Conservation (phyloP, 2,113 vertebrate genomes). For the Upupa epops region DNA sequence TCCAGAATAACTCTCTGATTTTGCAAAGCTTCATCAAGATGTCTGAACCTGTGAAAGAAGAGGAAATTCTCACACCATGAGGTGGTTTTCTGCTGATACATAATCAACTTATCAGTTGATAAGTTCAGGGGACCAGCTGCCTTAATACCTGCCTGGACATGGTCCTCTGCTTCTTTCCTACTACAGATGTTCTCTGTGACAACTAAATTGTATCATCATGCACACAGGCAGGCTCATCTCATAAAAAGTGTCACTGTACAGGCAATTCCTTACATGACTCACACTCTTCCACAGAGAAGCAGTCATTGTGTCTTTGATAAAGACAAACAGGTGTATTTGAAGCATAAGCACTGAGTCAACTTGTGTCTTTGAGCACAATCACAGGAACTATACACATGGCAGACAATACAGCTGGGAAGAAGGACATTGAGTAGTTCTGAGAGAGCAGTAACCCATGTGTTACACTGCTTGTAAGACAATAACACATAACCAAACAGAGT, state of each 20-base stretch:
- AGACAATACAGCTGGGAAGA: background rate
- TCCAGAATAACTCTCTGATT: slow-evolving; percentile 80
- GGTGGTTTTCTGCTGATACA: background rate
- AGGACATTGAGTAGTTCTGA: background rate
- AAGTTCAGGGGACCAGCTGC: background rate
- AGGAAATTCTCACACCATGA: background rate
- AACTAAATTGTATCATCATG: background rate
- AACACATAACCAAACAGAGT: fast-evolving
- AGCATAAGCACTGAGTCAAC: background rate
- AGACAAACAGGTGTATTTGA: background rate
- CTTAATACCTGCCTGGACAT: background rate
- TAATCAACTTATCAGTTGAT: background rate
- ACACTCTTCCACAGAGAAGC: background rate
- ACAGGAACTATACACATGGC: background rate
- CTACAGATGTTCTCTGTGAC: background rate
- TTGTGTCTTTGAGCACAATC: background rate
- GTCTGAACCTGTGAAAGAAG: slow-evolving; percentile 72
- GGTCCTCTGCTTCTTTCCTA: background rate
- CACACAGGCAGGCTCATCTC: background rate
- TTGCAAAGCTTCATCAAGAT: slow-evolving; percentile 79
- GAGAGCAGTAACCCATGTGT: background rate
- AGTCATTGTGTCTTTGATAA: background rate
- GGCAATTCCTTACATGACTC: background rate
- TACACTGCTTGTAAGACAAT: background rate
- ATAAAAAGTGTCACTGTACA: background rate